Conservation (phyloP, 2,113 vertebrate species). For the Corvus hawaiiensis region DNA sequence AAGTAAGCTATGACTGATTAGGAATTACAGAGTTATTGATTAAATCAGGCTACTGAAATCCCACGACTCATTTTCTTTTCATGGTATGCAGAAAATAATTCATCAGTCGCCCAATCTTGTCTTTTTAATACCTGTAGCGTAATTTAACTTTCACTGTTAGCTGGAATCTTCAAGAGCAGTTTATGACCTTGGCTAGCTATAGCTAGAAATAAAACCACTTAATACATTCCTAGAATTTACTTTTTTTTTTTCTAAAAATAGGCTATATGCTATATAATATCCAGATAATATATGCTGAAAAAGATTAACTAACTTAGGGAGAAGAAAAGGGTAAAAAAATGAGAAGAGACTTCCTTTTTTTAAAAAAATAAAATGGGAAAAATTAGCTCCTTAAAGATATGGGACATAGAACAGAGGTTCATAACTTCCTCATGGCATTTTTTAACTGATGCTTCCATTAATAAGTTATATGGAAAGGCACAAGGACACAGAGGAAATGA, state of each 20-base stretch:
- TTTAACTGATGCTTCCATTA: background rate
- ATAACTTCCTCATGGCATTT: background rate
- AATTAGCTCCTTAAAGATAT: background rate
- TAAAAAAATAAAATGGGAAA: background rate
- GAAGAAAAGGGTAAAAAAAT: background rate
- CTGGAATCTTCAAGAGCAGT: background rate
- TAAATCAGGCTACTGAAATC: background rate
- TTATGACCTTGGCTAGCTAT: conserved; percentile 2
- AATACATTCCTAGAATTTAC: background rate
- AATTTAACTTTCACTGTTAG: conserved; percentile 32
- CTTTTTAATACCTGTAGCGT: background rate
- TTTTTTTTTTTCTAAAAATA: background rate
- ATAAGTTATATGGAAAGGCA: background rate
- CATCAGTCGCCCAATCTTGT: background rate
- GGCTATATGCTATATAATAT: background rate
- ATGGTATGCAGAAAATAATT: conserved; percentile 16
- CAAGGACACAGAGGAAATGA: background rate
- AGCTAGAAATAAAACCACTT: background rate
- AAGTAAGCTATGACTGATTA: background rate
- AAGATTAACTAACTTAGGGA: background rate
- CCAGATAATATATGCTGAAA: background rate
- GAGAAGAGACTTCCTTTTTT: background rate
- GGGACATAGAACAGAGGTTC: background rate
- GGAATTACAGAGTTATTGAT: conserved; percentile 7
- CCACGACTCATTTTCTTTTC: conserved; percentile 11